A percentile compares a stretch with the other conserved stretches of the same genome.
Evolutionary conservation across 2,888 invertebrate species (phyloP).

Genomic region (Drosophila melanocephala): DNA sequence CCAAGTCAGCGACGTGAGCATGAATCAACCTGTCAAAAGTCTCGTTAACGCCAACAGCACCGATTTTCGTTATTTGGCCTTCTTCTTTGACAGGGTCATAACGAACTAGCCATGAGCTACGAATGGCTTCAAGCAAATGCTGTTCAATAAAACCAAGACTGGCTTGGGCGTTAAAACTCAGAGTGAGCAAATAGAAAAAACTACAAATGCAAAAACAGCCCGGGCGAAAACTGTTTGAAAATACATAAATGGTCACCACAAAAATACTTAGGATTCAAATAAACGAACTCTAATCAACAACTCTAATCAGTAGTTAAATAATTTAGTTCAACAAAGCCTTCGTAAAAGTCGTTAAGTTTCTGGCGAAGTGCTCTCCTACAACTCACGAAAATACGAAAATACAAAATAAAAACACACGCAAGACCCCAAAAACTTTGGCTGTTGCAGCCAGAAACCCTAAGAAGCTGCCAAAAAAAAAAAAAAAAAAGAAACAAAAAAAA

Average conservation of each 20-base stretch:
- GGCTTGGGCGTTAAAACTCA: background rate
- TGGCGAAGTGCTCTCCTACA: constrained; percentile 28
- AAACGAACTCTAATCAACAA: background rate
- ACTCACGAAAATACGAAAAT: background rate
- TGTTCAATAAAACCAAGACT: background rate
- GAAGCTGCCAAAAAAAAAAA: constrained; percentile 54
- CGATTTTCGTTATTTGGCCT: constrained; percentile 69
- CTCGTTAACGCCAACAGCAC: constrained; percentile 85
- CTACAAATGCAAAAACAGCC: background rate
- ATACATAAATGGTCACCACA: background rate
- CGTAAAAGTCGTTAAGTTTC: background rate
- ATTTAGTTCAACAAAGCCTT: background rate
- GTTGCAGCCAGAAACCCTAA: constrained; percentile 44
- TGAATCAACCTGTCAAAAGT: constrained; percentile 85
- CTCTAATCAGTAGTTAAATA: background rate
- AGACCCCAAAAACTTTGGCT: constrained; percentile 24
- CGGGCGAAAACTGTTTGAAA: background rate
- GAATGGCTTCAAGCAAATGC: background rate
- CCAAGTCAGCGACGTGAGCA: constrained; percentile 82
- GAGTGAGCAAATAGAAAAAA: background rate
- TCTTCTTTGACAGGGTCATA: constrained; percentile 65
- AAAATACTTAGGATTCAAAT: background rate
- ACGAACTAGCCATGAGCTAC: constrained; percentile 68
- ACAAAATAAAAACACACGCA: constrained; percentile 20
- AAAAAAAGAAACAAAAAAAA: constrained; percentile 12